These are phyloP conservation scores for Drosophila neutralis DNA, from an alignment of 2,888 invertebrate species.

Conservation along the genomic window DNA sequence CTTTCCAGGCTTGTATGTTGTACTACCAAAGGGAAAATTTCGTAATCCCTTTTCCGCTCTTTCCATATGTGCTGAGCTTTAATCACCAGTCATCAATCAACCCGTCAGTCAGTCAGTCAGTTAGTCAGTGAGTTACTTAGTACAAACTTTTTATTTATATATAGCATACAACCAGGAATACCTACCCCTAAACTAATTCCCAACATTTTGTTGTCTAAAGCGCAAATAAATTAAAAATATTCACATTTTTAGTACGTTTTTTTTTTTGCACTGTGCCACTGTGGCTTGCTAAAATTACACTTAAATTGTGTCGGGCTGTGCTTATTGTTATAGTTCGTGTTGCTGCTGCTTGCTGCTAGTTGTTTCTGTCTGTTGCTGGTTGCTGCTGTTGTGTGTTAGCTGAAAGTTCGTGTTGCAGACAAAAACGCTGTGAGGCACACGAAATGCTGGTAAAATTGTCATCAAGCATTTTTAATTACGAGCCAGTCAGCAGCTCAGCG, in stretches of 20 bases:
- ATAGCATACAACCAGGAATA: background rate
- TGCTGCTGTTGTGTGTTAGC: constrained; percentile 19
- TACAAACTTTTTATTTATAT: background rate
- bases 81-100: constrained; percentile 1
- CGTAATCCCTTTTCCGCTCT: too few species aligned
- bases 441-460: constrained; percentile 71
- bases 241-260: background rate
- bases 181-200: background rate
- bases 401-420: constrained; percentile 52
- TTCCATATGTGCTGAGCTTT: background rate
- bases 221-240: background rate
- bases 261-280: constrained; percentile 27
- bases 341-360: constrained; percentile 23
- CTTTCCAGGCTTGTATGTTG: background rate
- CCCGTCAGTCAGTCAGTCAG: background rate
- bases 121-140: background rate
- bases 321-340: constrained; percentile 11
- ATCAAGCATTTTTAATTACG: constrained; percentile 79
- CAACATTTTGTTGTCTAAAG: constrained; percentile 1
- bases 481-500: constrained; percentile 44
- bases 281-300: constrained; percentile 42
- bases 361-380: constrained; percentile 23
- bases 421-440: constrained; percentile 49
- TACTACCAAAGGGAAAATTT: background rate
- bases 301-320: constrained; percentile 39